phyloP scores from a whole-genome alignment of 2,797 vertebrate genomes.

The Orientallactaga sibirica region DNA sequence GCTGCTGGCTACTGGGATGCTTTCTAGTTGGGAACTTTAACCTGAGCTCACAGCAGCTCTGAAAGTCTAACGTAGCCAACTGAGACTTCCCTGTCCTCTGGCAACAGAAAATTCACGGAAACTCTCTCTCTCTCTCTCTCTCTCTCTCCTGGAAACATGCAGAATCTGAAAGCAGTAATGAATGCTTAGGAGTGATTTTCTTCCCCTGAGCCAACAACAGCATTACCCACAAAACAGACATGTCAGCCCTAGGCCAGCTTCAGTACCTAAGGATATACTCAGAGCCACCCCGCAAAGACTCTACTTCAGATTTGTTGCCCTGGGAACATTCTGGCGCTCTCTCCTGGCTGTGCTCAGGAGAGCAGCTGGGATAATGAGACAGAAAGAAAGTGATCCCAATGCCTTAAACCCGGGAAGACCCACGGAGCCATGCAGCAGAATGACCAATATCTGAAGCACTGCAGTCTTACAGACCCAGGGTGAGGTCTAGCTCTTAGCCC shows the following conservation, averaged over 20 bases:
- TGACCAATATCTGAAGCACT: background rate
- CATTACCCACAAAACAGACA: slow-evolving; percentile 1
- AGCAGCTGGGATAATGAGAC: background rate
- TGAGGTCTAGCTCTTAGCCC: background rate
- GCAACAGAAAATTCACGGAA: slow-evolving; percentile 10
- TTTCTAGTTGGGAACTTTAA: background rate
- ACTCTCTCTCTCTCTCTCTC: background rate
- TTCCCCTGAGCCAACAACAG: slow-evolving; percentile 8
- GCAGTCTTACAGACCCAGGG: background rate
- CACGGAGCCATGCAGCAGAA: background rate
- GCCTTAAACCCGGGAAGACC: background rate
- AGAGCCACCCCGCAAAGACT: background rate
- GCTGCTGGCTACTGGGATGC: background rate
- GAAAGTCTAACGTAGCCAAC: background rate
- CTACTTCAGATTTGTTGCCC: background rate
- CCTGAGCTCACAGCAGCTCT: background rate
- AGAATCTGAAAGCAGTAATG: slow-evolving; percentile 14
- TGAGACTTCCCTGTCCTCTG: background rate
- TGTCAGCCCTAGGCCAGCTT: background rate
- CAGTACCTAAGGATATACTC: background rate
- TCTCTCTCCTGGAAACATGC: background rate
- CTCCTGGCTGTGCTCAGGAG: background rate
- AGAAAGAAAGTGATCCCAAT: background rate
- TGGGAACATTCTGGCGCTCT: background rate
- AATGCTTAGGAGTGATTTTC: background rate